These are phyloP conservation scores for Drosophila takahashii DNA, from an alignment of 1,140 invertebrate genomes.

Conservation along the genomic window DNA sequence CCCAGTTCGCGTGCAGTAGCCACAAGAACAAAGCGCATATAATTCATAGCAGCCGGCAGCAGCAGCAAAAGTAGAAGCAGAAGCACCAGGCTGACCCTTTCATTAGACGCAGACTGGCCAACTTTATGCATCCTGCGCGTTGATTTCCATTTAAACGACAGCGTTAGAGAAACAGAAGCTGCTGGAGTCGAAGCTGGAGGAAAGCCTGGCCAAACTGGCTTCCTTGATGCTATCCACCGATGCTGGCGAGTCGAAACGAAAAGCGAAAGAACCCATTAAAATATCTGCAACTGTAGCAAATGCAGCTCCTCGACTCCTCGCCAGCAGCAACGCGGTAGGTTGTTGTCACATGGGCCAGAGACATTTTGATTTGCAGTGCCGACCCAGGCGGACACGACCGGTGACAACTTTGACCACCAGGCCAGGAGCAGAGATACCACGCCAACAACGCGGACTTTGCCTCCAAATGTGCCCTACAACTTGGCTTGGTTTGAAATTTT, in stretches of 20 bases:
- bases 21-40: slow-evolving; percentile 77
- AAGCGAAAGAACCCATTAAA: slow-evolving; percentile 83
- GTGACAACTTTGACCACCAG: slow-evolving; percentile 74
- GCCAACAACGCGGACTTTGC: neutral
- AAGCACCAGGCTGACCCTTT: slow-evolving; percentile 69
- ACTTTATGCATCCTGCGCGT: slow-evolving; percentile 83
- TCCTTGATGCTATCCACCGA: slow-evolving; percentile 78
- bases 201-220: slow-evolving; percentile 57
- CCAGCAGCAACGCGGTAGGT: slow-evolving; percentile 61
- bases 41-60: slow-evolving; percentile 70
- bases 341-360: slow-evolving; percentile 62
- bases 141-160: slow-evolving; percentile 83
- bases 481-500: neutral
- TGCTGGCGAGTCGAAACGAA: slow-evolving; percentile 43
- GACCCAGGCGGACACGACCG: slow-evolving; percentile 52
- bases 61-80: slow-evolving; percentile 17
- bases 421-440: slow-evolving; percentile 1
- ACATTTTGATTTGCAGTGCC: slow-evolving; percentile 62
- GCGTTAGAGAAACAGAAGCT: slow-evolving; percentile 73
- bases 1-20: slow-evolving; percentile 79
- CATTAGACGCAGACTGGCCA: slow-evolving; percentile 75
- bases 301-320: slow-evolving; percentile 16
- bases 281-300: slow-evolving; percentile 69
- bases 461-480: neutral
- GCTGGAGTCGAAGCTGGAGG: slow-evolving; percentile 1